Conservation (phyloP, 2,113 vertebrate genomes). For the Salvelinus fontinalis region DNA sequence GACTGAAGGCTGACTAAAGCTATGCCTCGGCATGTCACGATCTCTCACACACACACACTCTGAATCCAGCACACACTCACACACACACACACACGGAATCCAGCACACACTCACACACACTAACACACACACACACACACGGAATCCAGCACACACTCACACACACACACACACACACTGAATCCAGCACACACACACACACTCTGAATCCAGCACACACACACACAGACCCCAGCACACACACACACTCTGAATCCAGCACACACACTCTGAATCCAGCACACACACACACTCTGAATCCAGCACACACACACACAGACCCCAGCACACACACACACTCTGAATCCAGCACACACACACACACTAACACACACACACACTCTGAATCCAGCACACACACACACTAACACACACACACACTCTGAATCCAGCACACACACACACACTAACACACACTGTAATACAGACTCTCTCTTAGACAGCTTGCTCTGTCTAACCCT, state of each 20-base stretch:
- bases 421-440: no score
- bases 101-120: no score
- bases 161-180: no score
- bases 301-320: background rate
- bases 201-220: no score
- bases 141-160: no score
- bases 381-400: background rate
- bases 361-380: background rate
- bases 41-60: background rate
- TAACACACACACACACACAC: no score
- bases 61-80: no score
- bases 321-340: background rate
- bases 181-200: no score
- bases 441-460: background rate
- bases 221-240: no score
- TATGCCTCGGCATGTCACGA: conserved; percentile 67
- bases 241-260: no score
- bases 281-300: background rate
- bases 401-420: background rate
- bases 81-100: no score
- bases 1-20: conserved; percentile 12
- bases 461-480: conserved; percentile 56
- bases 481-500: background rate
- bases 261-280: no score
- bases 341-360: background rate